A percentile compares a stretch with the other conserved stretches of the same genome.
These are phyloP conservation scores for Apostichopus californicus DNA, from an alignment of 35 echinoderm and acorn worm species.

Conservation along the genomic window DNA sequence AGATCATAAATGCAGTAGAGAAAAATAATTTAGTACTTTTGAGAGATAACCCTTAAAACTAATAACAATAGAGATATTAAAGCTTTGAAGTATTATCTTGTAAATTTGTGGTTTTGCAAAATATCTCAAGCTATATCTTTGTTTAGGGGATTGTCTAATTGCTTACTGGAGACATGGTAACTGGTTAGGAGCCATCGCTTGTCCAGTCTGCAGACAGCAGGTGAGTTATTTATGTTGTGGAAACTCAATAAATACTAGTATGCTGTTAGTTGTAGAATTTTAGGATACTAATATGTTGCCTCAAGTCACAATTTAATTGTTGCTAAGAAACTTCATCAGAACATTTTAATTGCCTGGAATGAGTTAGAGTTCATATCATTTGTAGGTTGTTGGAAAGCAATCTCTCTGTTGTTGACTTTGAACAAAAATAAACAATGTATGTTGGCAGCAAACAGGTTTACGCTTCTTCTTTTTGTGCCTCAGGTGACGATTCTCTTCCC, in stretches of 20 bases:
- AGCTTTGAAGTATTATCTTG: background rate
- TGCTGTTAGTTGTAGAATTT: no score
- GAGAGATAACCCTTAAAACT: background rate
- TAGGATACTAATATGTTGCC: no score
- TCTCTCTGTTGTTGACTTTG: no score
- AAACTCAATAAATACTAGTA: background rate
- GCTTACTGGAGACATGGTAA: slow-evolving; percentile 95
- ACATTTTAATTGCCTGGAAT: no score
- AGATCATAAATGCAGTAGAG: no score
- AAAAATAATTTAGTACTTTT: no score
- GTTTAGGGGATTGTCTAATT: slow-evolving; percentile 65
- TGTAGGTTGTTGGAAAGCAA: no score
- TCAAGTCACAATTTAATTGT: no score
- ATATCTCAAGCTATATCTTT: background rate
- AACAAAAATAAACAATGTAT: background rate
- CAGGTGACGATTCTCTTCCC: slow-evolving; percentile 91
- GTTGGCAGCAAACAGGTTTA: no score
- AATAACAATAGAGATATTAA: no score
- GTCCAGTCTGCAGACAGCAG: slow-evolving; percentile 92
- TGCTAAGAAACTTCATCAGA: no score
- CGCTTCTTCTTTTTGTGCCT: background rate
- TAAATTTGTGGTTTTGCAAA: background rate
- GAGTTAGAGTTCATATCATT: no score
- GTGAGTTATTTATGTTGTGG: slow-evolving; percentile 34
- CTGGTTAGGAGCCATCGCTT: slow-evolving; percentile 85